Evolutionary conservation across 2,797 vertebrate genomes (phyloP).

Genomic region (Philypnodon macrostomus): DNA sequence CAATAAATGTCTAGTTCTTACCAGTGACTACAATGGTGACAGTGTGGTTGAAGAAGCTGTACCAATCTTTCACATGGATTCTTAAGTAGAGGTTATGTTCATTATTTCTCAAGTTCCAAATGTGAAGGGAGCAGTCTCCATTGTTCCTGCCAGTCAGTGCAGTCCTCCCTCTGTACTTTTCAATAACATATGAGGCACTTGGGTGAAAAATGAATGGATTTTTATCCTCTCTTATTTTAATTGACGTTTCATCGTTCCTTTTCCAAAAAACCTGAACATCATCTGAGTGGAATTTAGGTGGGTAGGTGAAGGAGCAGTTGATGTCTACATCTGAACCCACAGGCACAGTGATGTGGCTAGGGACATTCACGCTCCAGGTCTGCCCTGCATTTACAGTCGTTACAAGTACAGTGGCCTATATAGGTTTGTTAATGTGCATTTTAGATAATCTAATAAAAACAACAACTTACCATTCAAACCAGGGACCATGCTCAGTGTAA

Average conservation of each 20-base stretch:
- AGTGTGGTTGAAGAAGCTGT: accelerated
- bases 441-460: background rate
- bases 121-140: conserved; percentile 40
- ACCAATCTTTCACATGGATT: accelerated
- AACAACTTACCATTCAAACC: conserved; percentile 35
- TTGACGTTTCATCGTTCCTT: accelerated
- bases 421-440: background rate
- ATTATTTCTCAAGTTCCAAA: accelerated
- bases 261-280: conserved; percentile 47
- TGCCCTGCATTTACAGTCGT: conserved; percentile 10
- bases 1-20: conserved; percentile 17
- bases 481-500: conserved; percentile 28
- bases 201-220: conserved; percentile 37
- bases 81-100: conserved; percentile 5
- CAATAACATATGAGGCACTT: background rate
- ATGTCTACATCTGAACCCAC: background rate
- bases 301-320: conserved; percentile 12
- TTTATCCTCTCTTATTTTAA: accelerated
- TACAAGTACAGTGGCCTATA: no score
- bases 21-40: conserved; percentile 21
- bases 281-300: accelerated
- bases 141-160: accelerated
- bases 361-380: background rate
- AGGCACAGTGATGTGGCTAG: accelerated
- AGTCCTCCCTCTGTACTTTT: conserved; percentile 33